Evolutionary conservation across 2,797 vertebrate species (phyloP).

Genomic region (Diplodus puntazzo): DNA sequence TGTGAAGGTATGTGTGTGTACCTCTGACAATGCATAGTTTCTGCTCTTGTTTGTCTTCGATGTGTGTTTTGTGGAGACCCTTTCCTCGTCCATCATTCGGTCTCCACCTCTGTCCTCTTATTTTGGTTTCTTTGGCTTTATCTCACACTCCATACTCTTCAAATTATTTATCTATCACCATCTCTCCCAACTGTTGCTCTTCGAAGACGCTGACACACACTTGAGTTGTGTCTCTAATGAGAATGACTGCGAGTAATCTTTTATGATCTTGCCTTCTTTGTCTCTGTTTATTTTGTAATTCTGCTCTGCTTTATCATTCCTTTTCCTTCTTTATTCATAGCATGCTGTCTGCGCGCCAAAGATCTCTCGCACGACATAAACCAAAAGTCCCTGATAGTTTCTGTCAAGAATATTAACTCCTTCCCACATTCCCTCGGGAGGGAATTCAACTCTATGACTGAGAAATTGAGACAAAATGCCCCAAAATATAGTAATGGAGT

Average conservation of each 20-base stretch:
- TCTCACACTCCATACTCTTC: background rate
- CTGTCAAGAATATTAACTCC: constrained; percentile 38
- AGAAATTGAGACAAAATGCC: constrained; percentile 35
- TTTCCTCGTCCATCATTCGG: background rate
- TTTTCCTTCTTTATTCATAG: constrained; percentile 29
- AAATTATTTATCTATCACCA: background rate
- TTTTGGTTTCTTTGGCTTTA: background rate
- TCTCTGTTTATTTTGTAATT: constrained; percentile 31
- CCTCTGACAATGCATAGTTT: background rate
- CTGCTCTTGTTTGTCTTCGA: constrained; percentile 9
- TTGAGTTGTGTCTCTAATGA: constrained; percentile 10
- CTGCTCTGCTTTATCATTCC: constrained; percentile 19
- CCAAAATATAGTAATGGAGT: constrained; percentile 25
- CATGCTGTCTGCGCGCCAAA: constrained; percentile 14
- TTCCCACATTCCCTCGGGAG: constrained; percentile 10
- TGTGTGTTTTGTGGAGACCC: constrained; percentile 11
- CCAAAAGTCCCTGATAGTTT: constrained; percentile 38
- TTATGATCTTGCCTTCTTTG: constrained; percentile 11
- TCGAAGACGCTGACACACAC: background rate
- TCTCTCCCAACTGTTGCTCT: constrained; percentile 11
- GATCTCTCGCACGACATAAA: constrained; percentile 23
- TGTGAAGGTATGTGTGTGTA: constrained; percentile 27
- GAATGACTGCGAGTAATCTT: background rate
- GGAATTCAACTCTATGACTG: constrained; percentile 28
- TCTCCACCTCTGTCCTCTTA: constrained; percentile 1